Conservation (phyloP, 2,113 vertebrate species). For the Martes martes region DNA sequence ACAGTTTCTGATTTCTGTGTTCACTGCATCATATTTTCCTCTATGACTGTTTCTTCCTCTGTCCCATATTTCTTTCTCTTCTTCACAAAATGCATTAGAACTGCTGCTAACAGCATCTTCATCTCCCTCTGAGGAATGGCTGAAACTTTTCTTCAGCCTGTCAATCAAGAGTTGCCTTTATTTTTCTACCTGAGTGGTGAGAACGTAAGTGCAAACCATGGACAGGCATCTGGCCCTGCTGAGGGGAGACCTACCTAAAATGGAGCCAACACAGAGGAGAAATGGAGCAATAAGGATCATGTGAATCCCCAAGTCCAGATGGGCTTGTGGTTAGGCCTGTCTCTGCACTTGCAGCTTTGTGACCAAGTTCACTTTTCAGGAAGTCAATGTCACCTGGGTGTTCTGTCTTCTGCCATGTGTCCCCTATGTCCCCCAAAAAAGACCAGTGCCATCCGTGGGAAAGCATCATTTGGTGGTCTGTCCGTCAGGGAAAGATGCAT, state of each 20-base stretch:
- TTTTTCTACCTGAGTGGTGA: background rate
- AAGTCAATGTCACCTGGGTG: background rate
- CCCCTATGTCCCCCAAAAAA: background rate
- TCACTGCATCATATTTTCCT: background rate
- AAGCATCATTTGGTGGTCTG: background rate
- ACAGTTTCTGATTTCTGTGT: background rate
- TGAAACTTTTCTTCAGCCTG: background rate
- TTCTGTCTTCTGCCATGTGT: background rate
- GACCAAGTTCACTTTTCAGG: background rate
- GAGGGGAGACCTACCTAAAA: background rate
- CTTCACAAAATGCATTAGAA: background rate
- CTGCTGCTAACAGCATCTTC: background rate
- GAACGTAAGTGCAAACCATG: background rate
- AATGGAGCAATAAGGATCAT: rapidly evolving
- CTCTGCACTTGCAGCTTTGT: background rate
- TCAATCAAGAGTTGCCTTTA: background rate
- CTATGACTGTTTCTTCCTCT: background rate
- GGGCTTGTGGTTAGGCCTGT: background rate
- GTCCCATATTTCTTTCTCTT: background rate
- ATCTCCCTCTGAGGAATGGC: background rate
- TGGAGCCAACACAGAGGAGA: background rate
- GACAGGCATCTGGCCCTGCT: background rate
- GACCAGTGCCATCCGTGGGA: background rate
- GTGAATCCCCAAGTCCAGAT: background rate
- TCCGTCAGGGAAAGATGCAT: background rate